Base-by-base conservation (phyloP, 2,888 invertebrate species). In the Exocentrus adspersus region DNA sequence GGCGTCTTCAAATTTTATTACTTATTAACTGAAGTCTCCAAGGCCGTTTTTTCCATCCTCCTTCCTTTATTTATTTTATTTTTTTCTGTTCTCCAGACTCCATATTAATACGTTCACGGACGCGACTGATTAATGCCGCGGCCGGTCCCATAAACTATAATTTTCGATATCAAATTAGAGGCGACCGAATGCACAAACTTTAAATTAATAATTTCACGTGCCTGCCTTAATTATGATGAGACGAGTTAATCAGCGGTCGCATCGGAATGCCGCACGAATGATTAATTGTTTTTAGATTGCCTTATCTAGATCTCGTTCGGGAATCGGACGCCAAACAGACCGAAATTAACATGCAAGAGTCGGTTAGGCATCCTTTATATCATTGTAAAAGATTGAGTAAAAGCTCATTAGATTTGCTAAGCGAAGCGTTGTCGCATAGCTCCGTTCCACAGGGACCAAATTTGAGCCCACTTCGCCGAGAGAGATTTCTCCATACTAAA, bases 71-170 rank as follows among this genome's bases (percentile, higher is more conserved):
- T n/a, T n/a, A n/a, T n/a, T 54, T 21, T 16, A 28, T 54, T 43
- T 54, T 37, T 28, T 19, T 6, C 2, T 14, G 48, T 14, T 45
- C 45, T 24, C 28, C 14, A 28, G 48, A 28, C 24, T 6, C 6
- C 28, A 14, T 28, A 48, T 48, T 28, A 48, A 24, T 28, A 28
- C 24, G 14, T 5, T 28, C 21, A 24, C 17, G 43, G 41, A 17
- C 43, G 41, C 21, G 16, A n/a, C 17, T 53, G 43, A 54, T 54
- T 43, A 54, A 54, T 54, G 43, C 54, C n/a, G 12, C 17, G n/a
- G 16, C 43, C 14, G 17, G 43, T 12, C 10, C n/a, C 28, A 43
- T 54, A 28, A 54, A 54, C 21, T 43, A 43, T 42, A 54, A 43
- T 54, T 43, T 54, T 28, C 54, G 28, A 45, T 43, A 43, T 43